Evolutionary conservation across 2,888 invertebrate species (phyloP).

Genomic region (Leucophenga maculata): DNA sequence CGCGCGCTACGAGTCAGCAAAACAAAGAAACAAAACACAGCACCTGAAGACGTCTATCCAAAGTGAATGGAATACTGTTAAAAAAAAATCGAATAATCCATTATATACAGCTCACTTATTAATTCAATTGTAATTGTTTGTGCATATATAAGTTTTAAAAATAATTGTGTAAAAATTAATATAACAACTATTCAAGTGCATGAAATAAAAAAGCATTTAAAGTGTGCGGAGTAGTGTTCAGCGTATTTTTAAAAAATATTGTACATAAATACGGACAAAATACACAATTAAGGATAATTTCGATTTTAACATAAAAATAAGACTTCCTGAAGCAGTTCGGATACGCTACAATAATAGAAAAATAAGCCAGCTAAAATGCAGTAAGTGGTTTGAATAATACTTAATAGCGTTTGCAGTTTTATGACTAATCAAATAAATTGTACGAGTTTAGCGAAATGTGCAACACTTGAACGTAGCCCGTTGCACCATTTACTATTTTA

Average conservation of each 20-base stretch:
- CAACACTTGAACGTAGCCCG: too few relatives aligned
- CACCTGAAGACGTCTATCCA: neutral
- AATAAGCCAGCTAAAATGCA: conserved; percentile 41
- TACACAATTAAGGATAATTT: conserved; percentile 13
- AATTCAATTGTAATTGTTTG: conserved; percentile 4
- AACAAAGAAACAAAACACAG: conserved; percentile 26
- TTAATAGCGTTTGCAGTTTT: too few relatives aligned
- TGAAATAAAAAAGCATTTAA: neutral
- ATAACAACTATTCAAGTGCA: conserved; percentile 17
- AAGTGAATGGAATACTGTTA: conserved; percentile 6
- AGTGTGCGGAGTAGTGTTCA: conserved; percentile 5
- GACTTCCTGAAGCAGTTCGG: conserved; percentile 13
- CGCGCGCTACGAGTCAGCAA: conserved; percentile 47
- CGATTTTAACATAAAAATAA: neutral
- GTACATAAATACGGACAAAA: too few relatives aligned
- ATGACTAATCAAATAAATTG: too few relatives aligned
- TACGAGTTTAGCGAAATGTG: too few relatives aligned
- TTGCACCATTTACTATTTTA: neutral
- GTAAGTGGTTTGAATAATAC: conserved; percentile 42
- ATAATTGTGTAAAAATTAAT: conserved; percentile 11
- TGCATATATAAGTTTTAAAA: neutral
- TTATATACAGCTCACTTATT: conserved; percentile 1
- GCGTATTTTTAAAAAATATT: neutral
- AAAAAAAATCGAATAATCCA: conserved; percentile 15
- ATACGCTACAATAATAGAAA: conserved; percentile 5